Conservation (phyloP, 2,888 invertebrate genomes). For the Galerucella calmariensis region DNA sequence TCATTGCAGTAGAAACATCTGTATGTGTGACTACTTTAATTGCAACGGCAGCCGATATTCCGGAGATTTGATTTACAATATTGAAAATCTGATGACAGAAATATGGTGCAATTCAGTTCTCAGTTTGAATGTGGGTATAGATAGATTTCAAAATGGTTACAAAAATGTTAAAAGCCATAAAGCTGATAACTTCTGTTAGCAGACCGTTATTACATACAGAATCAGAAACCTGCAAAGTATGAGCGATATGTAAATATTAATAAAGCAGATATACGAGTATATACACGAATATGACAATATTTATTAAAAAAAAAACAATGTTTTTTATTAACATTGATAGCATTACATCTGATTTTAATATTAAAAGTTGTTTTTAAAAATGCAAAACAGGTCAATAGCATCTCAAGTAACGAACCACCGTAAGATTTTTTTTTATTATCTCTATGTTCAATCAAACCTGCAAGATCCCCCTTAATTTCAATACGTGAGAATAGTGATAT, state of each 20-base stretch:
- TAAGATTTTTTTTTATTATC: no score
- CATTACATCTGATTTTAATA: no score
- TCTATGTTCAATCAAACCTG: no score
- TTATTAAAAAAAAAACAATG: no score
- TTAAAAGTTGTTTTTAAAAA: no score
- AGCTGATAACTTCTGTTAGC: constrained; percentile 8
- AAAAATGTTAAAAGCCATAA: neutral
- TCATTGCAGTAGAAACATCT: constrained; percentile 21
- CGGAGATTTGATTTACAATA: constrained; percentile 25
- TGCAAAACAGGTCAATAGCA: no score
- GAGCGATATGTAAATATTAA: neutral
- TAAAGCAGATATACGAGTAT: no score
- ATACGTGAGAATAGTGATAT: no score
- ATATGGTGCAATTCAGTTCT: constrained; percentile 9
- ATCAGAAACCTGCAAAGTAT: neutral
- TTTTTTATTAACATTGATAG: no score
- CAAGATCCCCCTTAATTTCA: no score
- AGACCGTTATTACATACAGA: neutral
- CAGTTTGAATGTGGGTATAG: neutral
- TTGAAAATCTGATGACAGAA: constrained; percentile 20
- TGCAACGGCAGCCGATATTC: constrained; percentile 28
- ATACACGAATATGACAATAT: no score
- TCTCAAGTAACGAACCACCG: no score
- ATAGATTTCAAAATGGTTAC: neutral
- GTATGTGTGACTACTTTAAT: constrained; percentile 20